Evolutionary conservation across 2,888 invertebrate genomes (phyloP), one percentile per base, ranked within the genome.

Genomic region (Protodeltote pygarga): DNA sequence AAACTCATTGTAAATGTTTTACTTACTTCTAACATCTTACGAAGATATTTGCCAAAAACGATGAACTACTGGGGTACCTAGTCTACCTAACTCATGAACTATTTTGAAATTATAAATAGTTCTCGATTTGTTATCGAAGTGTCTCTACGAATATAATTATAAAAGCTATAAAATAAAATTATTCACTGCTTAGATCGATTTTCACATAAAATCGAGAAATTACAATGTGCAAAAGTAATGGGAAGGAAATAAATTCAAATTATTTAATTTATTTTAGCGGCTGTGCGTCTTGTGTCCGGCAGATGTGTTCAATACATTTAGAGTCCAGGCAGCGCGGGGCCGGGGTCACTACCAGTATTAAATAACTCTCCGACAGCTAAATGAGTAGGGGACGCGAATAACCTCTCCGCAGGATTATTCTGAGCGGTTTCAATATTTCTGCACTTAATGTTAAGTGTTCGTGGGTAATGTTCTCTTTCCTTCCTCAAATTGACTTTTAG

Each of bases 351-450:
- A 81, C 83, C 78, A 77, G 86, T 88, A 90, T 91, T 89, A 90
- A 90, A 90, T 89, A 91, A 89, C 90, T 89, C 85, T 85, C 81
- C 83, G 89, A 89, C 89, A 85, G 85, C 87, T 85, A 90, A 90
- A 89, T 91, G 87, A 89, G 87, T 82, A 84, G 89, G 89, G 89
- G 89, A 85, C 80, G 79, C 77, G 77, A 71, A 73, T 71, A 77
- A 79, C 77, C 71, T 73, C 70, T 63, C 63, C 53, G 54, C 65
- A 52, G 61, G 65, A 55, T 51, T 74, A 79, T 81, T 81, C 81
- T 73, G 65, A 60, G 71, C 50, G 54, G 50, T 58, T 54, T 49
- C 40, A 28, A 53, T 35, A 55, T 51, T 34, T 47, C 37, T 38
- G 33, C 40, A 49, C 16, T 17, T 23, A 3, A 24, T 4, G 40